Evolutionary conservation across 2,888 invertebrate species (phyloP).

Genomic region (Hydrotaea diabolus): DNA sequence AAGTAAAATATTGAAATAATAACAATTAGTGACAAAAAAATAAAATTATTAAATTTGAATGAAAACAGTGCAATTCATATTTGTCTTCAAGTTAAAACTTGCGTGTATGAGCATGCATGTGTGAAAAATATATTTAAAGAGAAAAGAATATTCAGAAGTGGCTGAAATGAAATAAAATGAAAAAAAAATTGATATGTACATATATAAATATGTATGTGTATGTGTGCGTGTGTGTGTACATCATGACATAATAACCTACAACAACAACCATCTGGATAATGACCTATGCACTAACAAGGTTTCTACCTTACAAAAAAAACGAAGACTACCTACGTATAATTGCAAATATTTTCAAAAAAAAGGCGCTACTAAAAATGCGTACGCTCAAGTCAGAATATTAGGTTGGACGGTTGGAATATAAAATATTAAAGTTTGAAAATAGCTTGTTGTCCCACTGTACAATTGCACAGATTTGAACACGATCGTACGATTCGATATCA

Average conservation of each 20-base stretch:
- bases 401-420: too few species aligned
- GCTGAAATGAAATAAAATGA: not conserved
- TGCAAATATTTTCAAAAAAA: too few species aligned
- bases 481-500: too few species aligned
- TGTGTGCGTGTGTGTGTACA: constrained; percentile 58
- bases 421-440: too few species aligned
- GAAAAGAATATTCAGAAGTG: not conserved
- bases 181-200: constrained; percentile 8
- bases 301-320: too few species aligned
- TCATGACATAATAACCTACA: constrained; percentile 46
- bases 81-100: not conserved
- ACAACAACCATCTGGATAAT: constrained; percentile 13
- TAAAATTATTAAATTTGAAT: constrained; percentile 40
- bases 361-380: too few species aligned
- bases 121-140: constrained; percentile 12
- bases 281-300: too few species aligned
- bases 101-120: not conserved
- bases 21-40: constrained; percentile 21
- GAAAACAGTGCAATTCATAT: constrained; percentile 18
- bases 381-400: too few species aligned
- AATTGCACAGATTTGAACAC: too few species aligned
- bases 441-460: too few species aligned
- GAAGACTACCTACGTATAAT: too few species aligned
- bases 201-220: constrained; percentile 28
- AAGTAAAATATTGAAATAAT: constrained; percentile 44